Base-by-base conservation (phyloP, 2,797 vertebrate genomes). In the Cynodonichthys magdalenae region DNA sequence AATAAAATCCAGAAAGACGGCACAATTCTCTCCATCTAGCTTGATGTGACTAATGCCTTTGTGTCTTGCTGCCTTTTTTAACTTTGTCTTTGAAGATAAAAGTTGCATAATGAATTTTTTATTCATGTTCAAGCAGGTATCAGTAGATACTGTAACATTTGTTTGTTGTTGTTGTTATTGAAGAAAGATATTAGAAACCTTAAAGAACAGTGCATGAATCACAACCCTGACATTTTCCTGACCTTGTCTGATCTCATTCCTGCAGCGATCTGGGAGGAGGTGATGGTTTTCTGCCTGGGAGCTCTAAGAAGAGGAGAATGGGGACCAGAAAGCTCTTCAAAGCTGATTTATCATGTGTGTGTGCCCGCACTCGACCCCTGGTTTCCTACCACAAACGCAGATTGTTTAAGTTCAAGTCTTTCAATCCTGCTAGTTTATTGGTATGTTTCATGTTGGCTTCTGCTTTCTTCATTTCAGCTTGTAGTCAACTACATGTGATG, bases 351-450 rank as follows among this genome's bases (percentile, higher is more conserved):
- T 89, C 88, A 12, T 93, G 87, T 20, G 91, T 94, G 29, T 95
- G 94, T 62, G 96, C 97, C 52, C 92, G 96, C 41, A 95, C 95
- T 4, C 93, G 95, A 66, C 95, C 96, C 0, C 90, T 97, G 66
- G 88, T 93, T 34, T 89, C 92, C 48, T 95, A 95, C 88, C 92
- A 95, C 89, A 99, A 94, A 81, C 93, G 93, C 71, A 95, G 89
- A 65, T 92, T 97, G 65, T 98, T 96, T 84, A 77, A 86, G 83
- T 71, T 95, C 85, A 90, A 65, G 1, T 3, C 70, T 36, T 73
- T n/a, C 53, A 41, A 14, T 34, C 31, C 41, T 20, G 11, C 80
- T 78, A 88, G 50, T 57, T 24, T 36, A 36, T 71, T 61, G 86
- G 88, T 89, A 74, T 19, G 66, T 12, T 41, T 29, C 28, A 31